These are phyloP conservation scores for Scrobipalpa atriplicella DNA, from an alignment of 2,888 invertebrate genomes.

Conservation along the genomic window DNA sequence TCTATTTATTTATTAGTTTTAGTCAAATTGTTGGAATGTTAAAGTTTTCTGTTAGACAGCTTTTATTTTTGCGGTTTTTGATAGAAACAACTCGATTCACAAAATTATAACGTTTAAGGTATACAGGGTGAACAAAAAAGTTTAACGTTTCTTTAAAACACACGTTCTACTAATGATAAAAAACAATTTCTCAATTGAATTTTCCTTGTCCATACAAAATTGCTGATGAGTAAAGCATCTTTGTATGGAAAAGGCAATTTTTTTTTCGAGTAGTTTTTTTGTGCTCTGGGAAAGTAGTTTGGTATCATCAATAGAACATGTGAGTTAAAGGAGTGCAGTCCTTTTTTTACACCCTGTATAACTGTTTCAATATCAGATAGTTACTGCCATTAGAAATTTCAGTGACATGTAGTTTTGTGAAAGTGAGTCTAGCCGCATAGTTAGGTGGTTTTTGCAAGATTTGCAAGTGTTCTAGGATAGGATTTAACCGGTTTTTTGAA, in stretches of 20 bases:
- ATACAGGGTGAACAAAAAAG: no score
- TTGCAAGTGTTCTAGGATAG: slow-evolving; percentile 24
- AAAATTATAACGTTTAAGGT: background rate
- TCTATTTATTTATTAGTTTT: slow-evolving; percentile 65
- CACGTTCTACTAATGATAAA: no score
- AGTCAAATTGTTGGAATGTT: slow-evolving; percentile 65
- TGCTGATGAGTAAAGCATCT: no score
- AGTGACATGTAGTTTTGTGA: background rate
- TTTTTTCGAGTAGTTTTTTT: no score
- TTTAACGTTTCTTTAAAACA: no score
- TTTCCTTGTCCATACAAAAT: no score
- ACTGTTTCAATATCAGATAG: background rate
- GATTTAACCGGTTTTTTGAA: slow-evolving; percentile 32
- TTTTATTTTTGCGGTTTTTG: slow-evolving; percentile 37
- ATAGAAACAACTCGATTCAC: slow-evolving; percentile 4
- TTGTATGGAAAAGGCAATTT: no score
- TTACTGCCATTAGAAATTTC: background rate
- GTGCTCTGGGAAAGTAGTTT: no score
- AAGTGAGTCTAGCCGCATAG: slow-evolving; percentile 8
- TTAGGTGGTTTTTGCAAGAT: slow-evolving; percentile 17
- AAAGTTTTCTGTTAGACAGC: slow-evolving; percentile 56
- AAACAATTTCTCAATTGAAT: no score
- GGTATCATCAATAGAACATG: no score
- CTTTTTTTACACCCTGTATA: no score
- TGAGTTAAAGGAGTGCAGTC: no score